Percentiles rank a stretch among this genome's conserved stretches.
These are phyloP conservation scores for Aphidius ervi DNA, from an alignment of 1,140 invertebrate genomes.

Conservation along the genomic window DNA sequence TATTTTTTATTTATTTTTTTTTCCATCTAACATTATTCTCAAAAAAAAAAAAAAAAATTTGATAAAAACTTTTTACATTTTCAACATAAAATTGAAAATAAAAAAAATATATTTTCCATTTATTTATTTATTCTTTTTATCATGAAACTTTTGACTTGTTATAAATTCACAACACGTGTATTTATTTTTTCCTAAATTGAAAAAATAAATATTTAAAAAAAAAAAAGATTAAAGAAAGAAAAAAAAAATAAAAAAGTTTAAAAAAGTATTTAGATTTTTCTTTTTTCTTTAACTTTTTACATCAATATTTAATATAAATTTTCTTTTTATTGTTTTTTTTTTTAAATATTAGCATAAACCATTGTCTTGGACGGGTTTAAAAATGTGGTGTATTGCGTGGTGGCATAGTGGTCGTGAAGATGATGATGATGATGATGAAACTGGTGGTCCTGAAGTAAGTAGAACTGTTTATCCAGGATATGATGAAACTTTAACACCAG, in stretches of 20 bases:
- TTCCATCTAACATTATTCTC: neutral
- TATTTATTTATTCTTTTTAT: too few species aligned
- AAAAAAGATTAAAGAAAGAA: too few species aligned
- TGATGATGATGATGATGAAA: slow-evolving; percentile 67
- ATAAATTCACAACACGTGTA: too few species aligned
- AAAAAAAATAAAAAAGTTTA: too few species aligned
- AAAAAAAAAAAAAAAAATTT: neutral
- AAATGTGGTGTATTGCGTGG: slow-evolving; percentile 79
- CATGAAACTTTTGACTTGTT: too few species aligned
- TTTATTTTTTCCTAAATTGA: too few species aligned
- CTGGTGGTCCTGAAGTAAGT: slow-evolving; percentile 60
- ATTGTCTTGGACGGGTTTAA: slow-evolving; percentile 60
- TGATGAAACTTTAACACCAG: slow-evolving; percentile 67
- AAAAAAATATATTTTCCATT: too few species aligned
- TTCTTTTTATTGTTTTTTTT: too few species aligned
- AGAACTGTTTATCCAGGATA: slow-evolving; percentile 63
- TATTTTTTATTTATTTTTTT: too few species aligned
- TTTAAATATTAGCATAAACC: slow-evolving; percentile 41
- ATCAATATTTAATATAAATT: slow-evolving; percentile 7
- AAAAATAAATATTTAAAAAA: too few species aligned
- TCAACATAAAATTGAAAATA: too few species aligned
- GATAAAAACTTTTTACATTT: too few species aligned
- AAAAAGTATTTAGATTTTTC: neutral
- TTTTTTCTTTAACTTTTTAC: slow-evolving; percentile 1
- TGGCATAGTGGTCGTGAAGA: slow-evolving; percentile 80